Conservation (phyloP, 2,888 invertebrate genomes). For the Leucoptera coffeella region DNA sequence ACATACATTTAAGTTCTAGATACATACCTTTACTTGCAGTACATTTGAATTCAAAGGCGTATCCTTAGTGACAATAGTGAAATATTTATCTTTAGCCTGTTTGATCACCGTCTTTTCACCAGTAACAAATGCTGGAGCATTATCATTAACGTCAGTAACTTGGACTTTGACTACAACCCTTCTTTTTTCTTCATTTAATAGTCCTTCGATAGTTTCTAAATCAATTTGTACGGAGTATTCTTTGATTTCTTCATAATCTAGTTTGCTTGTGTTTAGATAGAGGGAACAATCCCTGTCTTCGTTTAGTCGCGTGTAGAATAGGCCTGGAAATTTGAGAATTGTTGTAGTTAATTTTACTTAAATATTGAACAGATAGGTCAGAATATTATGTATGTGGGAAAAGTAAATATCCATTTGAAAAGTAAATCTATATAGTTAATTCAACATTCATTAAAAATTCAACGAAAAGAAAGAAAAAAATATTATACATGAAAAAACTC, state of each 20-base stretch:
- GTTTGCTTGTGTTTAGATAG: constrained; percentile 58
- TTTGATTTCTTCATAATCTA: constrained; percentile 75
- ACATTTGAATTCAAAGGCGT: constrained; percentile 71
- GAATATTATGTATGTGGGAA: background rate
- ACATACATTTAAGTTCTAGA: no score
- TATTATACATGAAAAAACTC: no score
- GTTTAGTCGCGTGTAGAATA: constrained; percentile 68
- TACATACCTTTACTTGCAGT: constrained; percentile 63
- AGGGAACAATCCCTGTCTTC: constrained; percentile 81
- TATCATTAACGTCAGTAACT: constrained; percentile 85
- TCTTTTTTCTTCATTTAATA: constrained; percentile 71
- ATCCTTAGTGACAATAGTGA: constrained; percentile 69
- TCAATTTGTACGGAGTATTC: constrained; percentile 71
- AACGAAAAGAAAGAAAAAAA: no score
- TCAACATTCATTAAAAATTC: no score
- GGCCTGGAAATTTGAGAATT: constrained; percentile 28
- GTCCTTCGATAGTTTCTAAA: constrained; percentile 72
- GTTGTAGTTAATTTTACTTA: background rate
- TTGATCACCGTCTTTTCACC: constrained; percentile 51
- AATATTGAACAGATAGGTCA: background rate
- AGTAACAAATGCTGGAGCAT: constrained; percentile 75
- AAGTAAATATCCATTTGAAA: no score
- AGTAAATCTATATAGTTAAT: no score
- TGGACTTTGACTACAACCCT: constrained; percentile 72
- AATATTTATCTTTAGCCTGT: constrained; percentile 65